Base-by-base conservation (phyloP, 2,888 invertebrate species). In the Yponomeuta plumbellus region DNA sequence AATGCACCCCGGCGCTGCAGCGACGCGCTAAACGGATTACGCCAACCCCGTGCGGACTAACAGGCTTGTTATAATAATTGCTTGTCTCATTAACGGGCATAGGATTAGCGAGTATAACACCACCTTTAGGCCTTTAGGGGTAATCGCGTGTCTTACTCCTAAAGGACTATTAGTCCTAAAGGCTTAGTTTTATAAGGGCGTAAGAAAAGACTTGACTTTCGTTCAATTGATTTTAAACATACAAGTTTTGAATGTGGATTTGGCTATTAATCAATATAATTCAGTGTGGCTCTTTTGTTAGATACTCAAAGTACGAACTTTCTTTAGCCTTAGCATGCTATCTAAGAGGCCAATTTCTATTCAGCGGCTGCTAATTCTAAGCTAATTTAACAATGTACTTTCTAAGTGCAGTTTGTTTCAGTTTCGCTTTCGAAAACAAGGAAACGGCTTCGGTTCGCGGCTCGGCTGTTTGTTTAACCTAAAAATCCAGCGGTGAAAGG, bases 401-500 rank as follows among this genome's bases (percentile, higher is more conserved):
- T 59, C 59, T 59, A 59, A 22, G 59, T 59, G 21, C 21, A 59
- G 59, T 59, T 21, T 21, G 56, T 58, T 21, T 21, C 23, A 22
- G 59, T 22, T 22, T 67, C 62, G 44, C 61, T 69, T 75, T 71
- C 69, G 67, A 72, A 73, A 79, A 80, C 73, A 73, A 75, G 78
- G 80, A 80, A 79, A 74, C 58, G 58, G 61, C 17, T 52, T 23
- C 39, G 59, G 62, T 64, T 26, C 56, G 57, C 56, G 20, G 52
- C 21, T 13, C 20, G 10, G 23, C 13, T 80, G 77, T 80, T 82
- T 80, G 77, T 76, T 74, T 80, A 81, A 76, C 81, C 85, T 75
- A 80, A 83, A 80, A 84, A 78, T 69, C 69, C 65, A 64, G 71
- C 74, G 76, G 78, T 76, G 79, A 84, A 83, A 85, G 84, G 86